Conservation (phyloP, 2,113 vertebrate species). For the Riparia riparia region DNA sequence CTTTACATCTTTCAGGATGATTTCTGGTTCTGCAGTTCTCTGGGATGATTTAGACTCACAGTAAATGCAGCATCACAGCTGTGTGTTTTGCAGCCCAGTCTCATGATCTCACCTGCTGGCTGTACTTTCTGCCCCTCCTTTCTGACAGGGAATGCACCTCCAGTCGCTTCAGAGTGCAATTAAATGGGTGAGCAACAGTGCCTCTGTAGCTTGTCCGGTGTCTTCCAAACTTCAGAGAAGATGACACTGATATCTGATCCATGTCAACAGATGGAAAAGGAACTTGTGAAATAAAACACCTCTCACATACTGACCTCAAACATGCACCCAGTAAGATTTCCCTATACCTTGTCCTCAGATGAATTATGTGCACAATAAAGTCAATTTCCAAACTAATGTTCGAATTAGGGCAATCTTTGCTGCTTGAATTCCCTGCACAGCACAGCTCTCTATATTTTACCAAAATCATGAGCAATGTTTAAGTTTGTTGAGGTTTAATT, state of each 20-base stretch:
- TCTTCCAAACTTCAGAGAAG: conserved; percentile 71
- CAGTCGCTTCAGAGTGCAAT: conserved; percentile 67
- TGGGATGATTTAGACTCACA: background rate
- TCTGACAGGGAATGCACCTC: conserved; percentile 71
- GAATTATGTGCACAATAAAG: background rate
- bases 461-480: background rate
- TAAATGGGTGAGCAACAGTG: conserved; percentile 78
- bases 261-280: background rate
- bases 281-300: background rate
- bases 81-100: background rate
- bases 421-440: background rate
- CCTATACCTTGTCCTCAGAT: background rate
- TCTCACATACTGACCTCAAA: background rate
- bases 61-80: background rate
- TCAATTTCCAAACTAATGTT: background rate
- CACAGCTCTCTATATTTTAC: background rate
- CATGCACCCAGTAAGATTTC: background rate
- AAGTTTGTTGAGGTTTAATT: background rate
- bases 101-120: conserved; percentile 72
- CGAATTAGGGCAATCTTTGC: background rate
- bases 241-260: conserved; percentile 69
- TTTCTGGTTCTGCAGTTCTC: background rate
- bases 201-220: conserved; percentile 59
- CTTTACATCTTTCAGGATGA: background rate
- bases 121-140: conserved; percentile 60